phyloP scores from a whole-genome alignment of 2,797 vertebrate genomes.

The Pseudochaenichthys georgianus region DNA sequence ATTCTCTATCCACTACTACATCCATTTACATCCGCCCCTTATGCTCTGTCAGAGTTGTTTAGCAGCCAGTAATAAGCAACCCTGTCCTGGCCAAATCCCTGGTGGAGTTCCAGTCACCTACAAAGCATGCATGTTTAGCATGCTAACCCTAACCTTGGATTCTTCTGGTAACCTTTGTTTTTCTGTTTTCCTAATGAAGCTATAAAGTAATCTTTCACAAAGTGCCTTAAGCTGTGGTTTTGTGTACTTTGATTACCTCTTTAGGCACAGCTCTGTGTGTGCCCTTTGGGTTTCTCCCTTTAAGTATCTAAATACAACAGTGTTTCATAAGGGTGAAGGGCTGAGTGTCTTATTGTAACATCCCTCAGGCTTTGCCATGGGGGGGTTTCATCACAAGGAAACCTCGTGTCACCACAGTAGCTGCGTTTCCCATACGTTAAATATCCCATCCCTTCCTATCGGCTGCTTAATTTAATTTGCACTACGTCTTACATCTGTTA shows the following conservation, averaged over 20 bases:
- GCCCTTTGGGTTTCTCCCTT: slow-evolving; percentile 23
- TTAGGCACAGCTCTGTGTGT: slow-evolving; percentile 5
- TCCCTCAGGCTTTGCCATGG: slow-evolving; percentile 46
- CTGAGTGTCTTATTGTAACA: slow-evolving; percentile 15
- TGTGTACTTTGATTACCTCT: slow-evolving; percentile 25
- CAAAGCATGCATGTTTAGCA: slow-evolving; percentile 34
- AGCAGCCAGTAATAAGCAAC: slow-evolving; percentile 23
- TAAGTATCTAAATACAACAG: slow-evolving; percentile 26
- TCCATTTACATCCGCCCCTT: too few relatives aligned
- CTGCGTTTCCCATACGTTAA: not conserved
- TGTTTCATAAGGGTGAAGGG: slow-evolving; percentile 41
- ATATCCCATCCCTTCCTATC: not conserved
- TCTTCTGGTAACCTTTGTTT: slow-evolving; percentile 21
- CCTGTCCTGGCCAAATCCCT: slow-evolving; percentile 1
- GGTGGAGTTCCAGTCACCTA: slow-evolving; percentile 19
- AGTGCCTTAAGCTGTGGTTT: slow-evolving; percentile 10
- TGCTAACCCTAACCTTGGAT: slow-evolving; percentile 17
- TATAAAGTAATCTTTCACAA: slow-evolving; percentile 19
- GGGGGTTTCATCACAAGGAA: slow-evolving; percentile 4
- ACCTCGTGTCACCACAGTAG: not conserved
- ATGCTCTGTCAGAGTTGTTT: slow-evolving; percentile 22
- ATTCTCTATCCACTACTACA: too few relatives aligned
- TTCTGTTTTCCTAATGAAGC: not conserved
- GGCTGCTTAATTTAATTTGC: slow-evolving; percentile 14
- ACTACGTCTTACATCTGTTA: slow-evolving; percentile 18